Conservation (phyloP, 2,888 invertebrate species). For the Limnephilus rhombicus region DNA sequence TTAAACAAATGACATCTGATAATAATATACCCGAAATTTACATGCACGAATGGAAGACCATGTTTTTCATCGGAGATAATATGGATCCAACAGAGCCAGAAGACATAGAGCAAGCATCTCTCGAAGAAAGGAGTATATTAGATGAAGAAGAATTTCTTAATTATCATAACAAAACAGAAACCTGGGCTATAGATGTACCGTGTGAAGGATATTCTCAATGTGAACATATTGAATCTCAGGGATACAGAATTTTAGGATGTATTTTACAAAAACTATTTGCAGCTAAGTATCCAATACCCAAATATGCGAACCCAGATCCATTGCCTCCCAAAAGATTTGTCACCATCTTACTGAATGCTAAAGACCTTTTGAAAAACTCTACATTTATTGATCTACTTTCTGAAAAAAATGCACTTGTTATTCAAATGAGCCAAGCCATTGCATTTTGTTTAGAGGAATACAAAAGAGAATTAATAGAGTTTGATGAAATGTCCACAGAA, state of each 20-base stretch:
- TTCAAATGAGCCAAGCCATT: conserved; percentile 76
- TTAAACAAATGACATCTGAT: conserved; percentile 71
- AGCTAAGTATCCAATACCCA: conserved; percentile 74
- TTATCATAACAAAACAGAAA: conserved; percentile 76
- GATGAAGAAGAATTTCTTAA: conserved; percentile 78
- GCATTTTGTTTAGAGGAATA: conserved; percentile 78
- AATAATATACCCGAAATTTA: conserved; percentile 74
- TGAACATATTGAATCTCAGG: conserved; percentile 74
- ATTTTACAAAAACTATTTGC: conserved; percentile 77
- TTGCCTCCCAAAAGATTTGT: conserved; percentile 72
- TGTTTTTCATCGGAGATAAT: conserved; percentile 77
- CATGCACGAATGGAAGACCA: conserved; percentile 78
- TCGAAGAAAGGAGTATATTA: conserved; percentile 76
- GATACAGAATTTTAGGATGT: conserved; percentile 75
- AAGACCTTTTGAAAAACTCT: conserved; percentile 72
- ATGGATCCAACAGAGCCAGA: conserved; percentile 72
- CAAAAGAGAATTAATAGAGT: conserved; percentile 77
- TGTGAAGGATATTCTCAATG: conserved; percentile 74
- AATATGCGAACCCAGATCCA: conserved; percentile 70
- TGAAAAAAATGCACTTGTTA: conserved; percentile 72
- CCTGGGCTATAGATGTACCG: conserved; percentile 77
- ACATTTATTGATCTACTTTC: conserved; percentile 74
- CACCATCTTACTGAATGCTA: conserved; percentile 74
- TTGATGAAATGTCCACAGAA: conserved; percentile 67
- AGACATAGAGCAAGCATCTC: conserved; percentile 70